Evolutionary conservation across 2,888 invertebrate genomes (phyloP).

Genomic region (Eledone cirrhosa): DNA sequence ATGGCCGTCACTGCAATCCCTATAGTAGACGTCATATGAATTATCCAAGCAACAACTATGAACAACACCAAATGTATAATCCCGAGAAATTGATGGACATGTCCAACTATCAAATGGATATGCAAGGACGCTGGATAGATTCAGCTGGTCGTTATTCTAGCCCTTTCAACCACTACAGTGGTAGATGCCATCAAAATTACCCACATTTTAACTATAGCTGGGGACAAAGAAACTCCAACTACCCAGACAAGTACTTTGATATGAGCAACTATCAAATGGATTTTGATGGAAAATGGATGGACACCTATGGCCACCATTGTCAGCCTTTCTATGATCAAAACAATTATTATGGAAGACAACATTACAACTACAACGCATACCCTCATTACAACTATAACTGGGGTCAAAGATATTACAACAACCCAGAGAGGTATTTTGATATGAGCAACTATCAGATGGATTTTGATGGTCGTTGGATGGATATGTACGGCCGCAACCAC

Average conservation of each 20-base stretch:
- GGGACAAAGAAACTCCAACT: neutral
- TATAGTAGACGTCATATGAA: neutral
- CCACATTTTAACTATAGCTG: too few relatives aligned
- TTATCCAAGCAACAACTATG: constrained; percentile 7
- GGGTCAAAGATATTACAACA: neutral
- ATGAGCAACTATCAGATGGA: constrained; percentile 25
- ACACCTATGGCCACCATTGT: neutral
- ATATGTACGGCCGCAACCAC: neutral
- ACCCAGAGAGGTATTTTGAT: constrained; percentile 19
- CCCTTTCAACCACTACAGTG: too few relatives aligned
- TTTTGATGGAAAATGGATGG: constrained; percentile 12
- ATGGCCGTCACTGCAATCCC: constrained; percentile 1
- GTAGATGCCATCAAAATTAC: too few relatives aligned
- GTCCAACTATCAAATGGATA: too few relatives aligned
- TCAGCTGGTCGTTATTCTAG: too few relatives aligned
- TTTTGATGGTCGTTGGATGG: constrained; percentile 19
- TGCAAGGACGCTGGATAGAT: too few relatives aligned
- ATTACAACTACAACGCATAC: neutral
- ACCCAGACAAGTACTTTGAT: constrained; percentile 7
- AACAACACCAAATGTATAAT: neutral
- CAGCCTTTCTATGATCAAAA: neutral
- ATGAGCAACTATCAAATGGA: constrained; percentile 11
- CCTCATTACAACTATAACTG: constrained; percentile 12
- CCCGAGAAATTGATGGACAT: too few relatives aligned
- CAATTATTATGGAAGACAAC: neutral